A percentile compares a stretch with the other conserved stretches of the same genome.
phyloP scores from a whole-genome alignment of 2,888 invertebrate species.

The Hypercompe scribonia region DNA sequence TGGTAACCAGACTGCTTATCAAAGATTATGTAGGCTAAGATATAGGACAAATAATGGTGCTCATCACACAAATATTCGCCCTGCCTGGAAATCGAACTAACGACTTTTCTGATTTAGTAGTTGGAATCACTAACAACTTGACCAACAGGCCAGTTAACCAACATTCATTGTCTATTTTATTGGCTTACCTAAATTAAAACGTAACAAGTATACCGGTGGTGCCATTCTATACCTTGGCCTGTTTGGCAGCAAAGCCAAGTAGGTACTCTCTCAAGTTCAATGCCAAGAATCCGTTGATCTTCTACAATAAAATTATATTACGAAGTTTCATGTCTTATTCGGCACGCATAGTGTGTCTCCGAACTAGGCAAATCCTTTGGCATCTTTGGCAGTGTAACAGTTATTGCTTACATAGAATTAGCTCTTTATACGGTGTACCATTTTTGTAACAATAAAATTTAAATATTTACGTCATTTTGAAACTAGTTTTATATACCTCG shows the following conservation, averaged over 20 bases:
- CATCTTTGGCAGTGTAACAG: conserved; percentile 22
- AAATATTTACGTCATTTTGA: neutral
- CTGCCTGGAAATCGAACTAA: too few species aligned
- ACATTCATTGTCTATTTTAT: neutral
- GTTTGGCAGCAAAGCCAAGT: conserved; percentile 80
- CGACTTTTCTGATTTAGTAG: too few species aligned
- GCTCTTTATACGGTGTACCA: neutral
- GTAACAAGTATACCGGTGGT: conserved; percentile 17
- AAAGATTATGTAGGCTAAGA: too few species aligned
- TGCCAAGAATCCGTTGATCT: conserved; percentile 78
- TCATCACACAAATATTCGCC: too few species aligned
- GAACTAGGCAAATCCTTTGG: conserved; percentile 32
- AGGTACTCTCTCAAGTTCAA: conserved; percentile 74
- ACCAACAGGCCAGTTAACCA: too few species aligned
- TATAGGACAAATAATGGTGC: too few species aligned
- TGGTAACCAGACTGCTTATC: too few species aligned
- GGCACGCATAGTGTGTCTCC: conserved; percentile 44
- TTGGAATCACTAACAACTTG: too few species aligned
- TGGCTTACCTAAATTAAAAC: neutral
- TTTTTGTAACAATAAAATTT: neutral
- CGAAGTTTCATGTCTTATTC: conserved; percentile 53
- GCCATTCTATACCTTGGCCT: conserved; percentile 50
- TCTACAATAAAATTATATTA: conserved; percentile 59
- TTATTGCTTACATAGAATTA: neutral
- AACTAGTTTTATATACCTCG: neutral